Conservation (phyloP, 2,888 invertebrate species). For the Campoletis raptor region DNA sequence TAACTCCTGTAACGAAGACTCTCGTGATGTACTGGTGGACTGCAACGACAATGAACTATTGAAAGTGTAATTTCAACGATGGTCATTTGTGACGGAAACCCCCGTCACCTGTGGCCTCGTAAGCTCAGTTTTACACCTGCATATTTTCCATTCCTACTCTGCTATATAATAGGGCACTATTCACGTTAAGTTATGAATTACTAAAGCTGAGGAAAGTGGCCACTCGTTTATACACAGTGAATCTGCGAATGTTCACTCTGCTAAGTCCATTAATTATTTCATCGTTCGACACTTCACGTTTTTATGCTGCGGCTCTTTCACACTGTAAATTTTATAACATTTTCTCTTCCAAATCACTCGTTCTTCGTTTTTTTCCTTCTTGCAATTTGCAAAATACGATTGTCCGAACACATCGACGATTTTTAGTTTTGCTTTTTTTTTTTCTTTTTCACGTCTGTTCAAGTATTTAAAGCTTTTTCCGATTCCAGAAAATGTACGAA, state of each 20-base stretch:
- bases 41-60: constrained; percentile 30
- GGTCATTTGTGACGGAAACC: constrained; percentile 52
- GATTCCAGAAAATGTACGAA: not conserved
- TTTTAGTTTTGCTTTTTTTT: constrained; percentile 1
- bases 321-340: constrained; percentile 20
- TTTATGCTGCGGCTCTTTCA: constrained; percentile 21
- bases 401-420: constrained; percentile 32
- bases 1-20: constrained; percentile 17
- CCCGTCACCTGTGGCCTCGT: constrained; percentile 29
- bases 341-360: not conserved
- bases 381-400: constrained; percentile 35
- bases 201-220: constrained; percentile 39
- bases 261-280: constrained; percentile 53
- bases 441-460: constrained; percentile 4
- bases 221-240: constrained; percentile 35
- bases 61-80: constrained; percentile 45
- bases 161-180: constrained; percentile 37
- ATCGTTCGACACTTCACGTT: constrained; percentile 55
- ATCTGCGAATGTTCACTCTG: constrained; percentile 45
- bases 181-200: constrained; percentile 62
- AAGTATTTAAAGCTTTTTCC: constrained; percentile 1
- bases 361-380: constrained; percentile 11
- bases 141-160: constrained; percentile 18
- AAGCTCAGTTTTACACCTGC: constrained; percentile 34
- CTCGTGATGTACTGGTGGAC: not conserved